Evolutionary conservation across 2,888 invertebrate genomes (phyloP).

Genomic region (Drosophila paracracens): DNA sequence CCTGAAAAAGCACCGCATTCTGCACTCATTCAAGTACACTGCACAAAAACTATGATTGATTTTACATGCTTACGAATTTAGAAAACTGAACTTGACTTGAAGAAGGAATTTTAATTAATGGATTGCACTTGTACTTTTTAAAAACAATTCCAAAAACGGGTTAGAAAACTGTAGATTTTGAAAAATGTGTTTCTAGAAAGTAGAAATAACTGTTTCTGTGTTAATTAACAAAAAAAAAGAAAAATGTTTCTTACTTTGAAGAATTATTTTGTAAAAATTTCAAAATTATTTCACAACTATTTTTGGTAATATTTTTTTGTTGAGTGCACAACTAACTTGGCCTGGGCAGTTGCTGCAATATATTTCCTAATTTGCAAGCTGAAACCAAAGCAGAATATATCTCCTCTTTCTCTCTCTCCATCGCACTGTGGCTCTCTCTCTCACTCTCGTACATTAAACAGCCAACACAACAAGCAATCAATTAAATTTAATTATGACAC

Average conservation of each 20-base stretch:
- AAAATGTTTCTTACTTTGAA: background rate
- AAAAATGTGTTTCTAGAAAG: background rate
- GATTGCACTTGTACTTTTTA: background rate
- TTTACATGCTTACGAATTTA: background rate
- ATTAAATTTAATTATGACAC: slow-evolving; percentile 80
- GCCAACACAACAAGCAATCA: slow-evolving; percentile 61
- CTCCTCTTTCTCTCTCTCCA: background rate
- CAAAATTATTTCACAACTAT: background rate
- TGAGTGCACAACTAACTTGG: slow-evolving; percentile 5
- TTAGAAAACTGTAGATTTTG: background rate
- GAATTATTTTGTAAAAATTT: background rate
- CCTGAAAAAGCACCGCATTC: background rate
- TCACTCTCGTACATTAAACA: background rate
- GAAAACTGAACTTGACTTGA: background rate
- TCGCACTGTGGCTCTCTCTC: background rate
- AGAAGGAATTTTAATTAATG: too few species aligned
- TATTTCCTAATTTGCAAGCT: slow-evolving; percentile 75
- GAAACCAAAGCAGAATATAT: slow-evolving; percentile 18
- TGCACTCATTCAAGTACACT: background rate
- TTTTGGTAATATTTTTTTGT: background rate
- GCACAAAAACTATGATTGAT: background rate
- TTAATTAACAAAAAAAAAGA: fast-evolving
- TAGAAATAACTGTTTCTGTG: fast-evolving
- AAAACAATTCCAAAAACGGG: background rate
- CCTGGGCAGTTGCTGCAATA: slow-evolving; percentile 16